phyloP scores from a whole-genome alignment of 2,797 vertebrate genomes.

The Gymnopithys bicolor region DNA sequence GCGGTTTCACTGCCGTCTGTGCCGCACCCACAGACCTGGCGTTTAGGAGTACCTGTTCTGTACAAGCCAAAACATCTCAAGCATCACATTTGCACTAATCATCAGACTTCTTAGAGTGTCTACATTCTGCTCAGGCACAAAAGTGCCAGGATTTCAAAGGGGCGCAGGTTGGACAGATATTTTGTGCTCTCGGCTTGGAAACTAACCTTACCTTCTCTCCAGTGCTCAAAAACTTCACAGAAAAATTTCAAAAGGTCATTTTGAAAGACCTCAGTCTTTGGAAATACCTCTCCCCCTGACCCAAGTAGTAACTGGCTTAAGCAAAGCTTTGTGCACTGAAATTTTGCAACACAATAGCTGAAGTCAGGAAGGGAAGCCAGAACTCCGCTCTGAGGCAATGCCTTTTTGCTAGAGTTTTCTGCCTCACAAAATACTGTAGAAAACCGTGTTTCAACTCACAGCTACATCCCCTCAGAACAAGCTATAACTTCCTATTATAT shows the following conservation, averaged over 20 bases:
- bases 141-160: not conserved
- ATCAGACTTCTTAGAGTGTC: not conserved
- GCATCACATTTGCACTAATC: not conserved
- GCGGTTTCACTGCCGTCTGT: not conserved
- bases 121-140: not conserved
- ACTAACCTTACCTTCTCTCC: not conserved
- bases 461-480: not conserved
- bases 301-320: not conserved
- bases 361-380: conserved; percentile 34
- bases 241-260: conserved; percentile 49
- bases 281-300: not conserved
- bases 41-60: not conserved
- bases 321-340: conserved; percentile 17
- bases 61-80: not conserved
- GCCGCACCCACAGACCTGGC: not conserved
- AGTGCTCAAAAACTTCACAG: not conserved
- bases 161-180: not conserved
- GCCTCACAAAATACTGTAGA: not conserved
- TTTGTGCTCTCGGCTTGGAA: not conserved
- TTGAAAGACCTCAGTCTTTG: conserved; percentile 54
- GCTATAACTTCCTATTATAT: not conserved
- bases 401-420: not conserved
- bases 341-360: conserved; percentile 42
- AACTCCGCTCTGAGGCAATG: not conserved
- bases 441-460: not conserved